A percentile compares a stretch with the other conserved stretches of the same genome.
Conservation (phyloP, 2,113 vertebrate species). For the Neogobius melanostomus region DNA sequence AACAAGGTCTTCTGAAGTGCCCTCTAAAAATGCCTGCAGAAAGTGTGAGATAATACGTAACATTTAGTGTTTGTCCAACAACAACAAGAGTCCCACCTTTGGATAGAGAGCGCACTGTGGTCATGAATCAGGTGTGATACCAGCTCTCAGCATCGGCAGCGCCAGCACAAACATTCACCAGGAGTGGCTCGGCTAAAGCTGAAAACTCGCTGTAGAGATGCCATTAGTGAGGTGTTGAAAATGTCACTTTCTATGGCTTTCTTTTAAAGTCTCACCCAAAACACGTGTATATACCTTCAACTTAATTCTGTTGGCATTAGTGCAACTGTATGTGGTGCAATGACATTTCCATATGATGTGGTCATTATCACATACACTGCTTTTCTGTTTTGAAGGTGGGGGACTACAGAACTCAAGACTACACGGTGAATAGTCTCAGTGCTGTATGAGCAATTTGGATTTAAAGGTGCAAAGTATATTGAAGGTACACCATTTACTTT, state of each 20-base stretch:
- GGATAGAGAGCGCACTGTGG: slow-evolving; percentile 67
- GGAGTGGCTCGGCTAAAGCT: slow-evolving; percentile 42
- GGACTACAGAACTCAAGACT: background rate
- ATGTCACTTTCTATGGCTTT: slow-evolving; percentile 62
- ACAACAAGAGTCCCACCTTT: slow-evolving; percentile 62
- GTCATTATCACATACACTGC: background rate
- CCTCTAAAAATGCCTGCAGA: slow-evolving; percentile 7
- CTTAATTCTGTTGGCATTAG: background rate
- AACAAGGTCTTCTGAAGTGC: background rate
- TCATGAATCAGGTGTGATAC: slow-evolving; percentile 81
- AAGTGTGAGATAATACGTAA: slow-evolving; percentile 51
- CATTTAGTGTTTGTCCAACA: slow-evolving; percentile 58
- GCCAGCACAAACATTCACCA: slow-evolving; percentile 73
- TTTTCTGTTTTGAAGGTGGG: background rate
- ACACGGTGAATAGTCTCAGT: background rate
- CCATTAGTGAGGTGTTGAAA: slow-evolving; percentile 67
- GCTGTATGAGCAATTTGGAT: background rate
- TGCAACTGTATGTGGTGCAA: background rate
- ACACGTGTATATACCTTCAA: slow-evolving; percentile 15
- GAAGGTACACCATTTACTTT: background rate
- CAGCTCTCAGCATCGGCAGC: slow-evolving; percentile 49
- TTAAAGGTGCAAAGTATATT: background rate
- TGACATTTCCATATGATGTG: slow-evolving; percentile 1
- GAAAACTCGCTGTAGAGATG: slow-evolving; percentile 54
- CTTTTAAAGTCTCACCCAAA: slow-evolving; percentile 38